These are phyloP conservation scores for Dascillus cervinus DNA, from an alignment of 2,888 invertebrate genomes.

Conservation along the genomic window DNA sequence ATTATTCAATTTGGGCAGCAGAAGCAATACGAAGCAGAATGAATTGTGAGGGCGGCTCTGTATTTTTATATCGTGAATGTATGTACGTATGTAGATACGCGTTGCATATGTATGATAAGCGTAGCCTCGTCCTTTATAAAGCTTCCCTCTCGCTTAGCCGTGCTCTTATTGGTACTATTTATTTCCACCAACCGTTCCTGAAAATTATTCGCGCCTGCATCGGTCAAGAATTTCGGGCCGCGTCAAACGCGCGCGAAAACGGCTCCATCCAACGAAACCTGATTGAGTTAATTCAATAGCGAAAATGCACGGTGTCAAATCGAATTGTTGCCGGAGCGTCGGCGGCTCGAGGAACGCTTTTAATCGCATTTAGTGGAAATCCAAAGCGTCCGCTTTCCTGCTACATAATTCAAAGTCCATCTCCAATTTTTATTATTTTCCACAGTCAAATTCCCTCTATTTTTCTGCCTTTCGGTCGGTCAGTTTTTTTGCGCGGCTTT, in stretches of 20 bases:
- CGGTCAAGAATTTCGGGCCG: too few relatives aligned
- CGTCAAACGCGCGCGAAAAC: too few relatives aligned
- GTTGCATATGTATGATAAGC: constrained; percentile 42
- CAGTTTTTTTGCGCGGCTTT: constrained; percentile 39
- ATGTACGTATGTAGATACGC: constrained; percentile 38
- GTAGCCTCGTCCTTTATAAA: constrained; percentile 34
- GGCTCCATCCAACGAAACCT: too few relatives aligned
- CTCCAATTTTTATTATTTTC: constrained; percentile 46
- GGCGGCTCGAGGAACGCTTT: too few relatives aligned
- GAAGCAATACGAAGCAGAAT: constrained; percentile 24
- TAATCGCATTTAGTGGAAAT: constrained; percentile 31
- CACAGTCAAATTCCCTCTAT: constrained; percentile 46
- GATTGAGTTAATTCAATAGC: too few relatives aligned
- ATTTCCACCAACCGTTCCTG: constrained; percentile 26
- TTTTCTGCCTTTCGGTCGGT: constrained; percentile 45
- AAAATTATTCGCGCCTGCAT: too few relatives aligned
- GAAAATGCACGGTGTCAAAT: too few relatives aligned
- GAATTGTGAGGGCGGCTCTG: constrained; percentile 33
- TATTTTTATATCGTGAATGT: constrained; percentile 38
- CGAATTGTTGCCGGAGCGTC: too few relatives aligned
- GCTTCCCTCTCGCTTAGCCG: constrained; percentile 26
- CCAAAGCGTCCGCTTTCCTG: constrained; percentile 30
- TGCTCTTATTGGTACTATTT: constrained; percentile 19
- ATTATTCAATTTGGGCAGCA: constrained; percentile 35
- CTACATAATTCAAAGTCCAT: constrained; percentile 47